Base-by-base conservation (phyloP, 2,113 vertebrate species). In the Daboia siamensis region DNA sequence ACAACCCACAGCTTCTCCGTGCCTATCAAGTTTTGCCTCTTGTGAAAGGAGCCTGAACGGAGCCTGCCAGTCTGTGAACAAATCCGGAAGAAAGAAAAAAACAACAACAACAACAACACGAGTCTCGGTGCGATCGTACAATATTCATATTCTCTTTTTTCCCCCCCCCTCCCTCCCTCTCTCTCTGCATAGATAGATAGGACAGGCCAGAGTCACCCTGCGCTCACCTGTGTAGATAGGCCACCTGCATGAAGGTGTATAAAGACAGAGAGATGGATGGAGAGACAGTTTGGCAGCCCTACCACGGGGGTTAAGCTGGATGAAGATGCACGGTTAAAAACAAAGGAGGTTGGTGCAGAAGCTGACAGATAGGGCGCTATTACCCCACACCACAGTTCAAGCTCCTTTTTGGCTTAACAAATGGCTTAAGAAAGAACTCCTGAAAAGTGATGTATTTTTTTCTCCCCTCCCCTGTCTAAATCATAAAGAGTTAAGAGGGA, bases 401-500 rank as follows among this genome's bases (percentile, higher is more conserved):
- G 51, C 52, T 94, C 39, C 85, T 51, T 95, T 86, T 48, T 55
- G 95, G 93, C 13, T 86, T 33, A 94, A 94, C 95, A 93, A 48
- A 29, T 44, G 87, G 52, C 39, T 91, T 64, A 39, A 93, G 91
- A 84, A 94, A 74, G 55, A 92, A 88, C 93, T 95, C 93, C 91
- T 52, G 94, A 93, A 52, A 69, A 52, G 92, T 21, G 8, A 85
- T 91, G 88, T 11, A 86, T 86, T 87, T 51, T 51, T 5, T 3
- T 3, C 11, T 12, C 3, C 24, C 1, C 51, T 9, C 17, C n/a
- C 39, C 10, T 5, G 13, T 39, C 44, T 26, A 86, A 91, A 57
- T 48, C 13, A 21, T 23, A 86, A 59, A 48, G 90, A 39, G 69
- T 55, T 33, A 8, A 4, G 33, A 12, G 0, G 21, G 86, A 15